Percentiles rank a stretch among this genome's conserved stretches.
These are phyloP conservation scores for Phalangium opilio DNA, from an alignment of 2,888 invertebrate species.

Conservation along the genomic window DNA sequence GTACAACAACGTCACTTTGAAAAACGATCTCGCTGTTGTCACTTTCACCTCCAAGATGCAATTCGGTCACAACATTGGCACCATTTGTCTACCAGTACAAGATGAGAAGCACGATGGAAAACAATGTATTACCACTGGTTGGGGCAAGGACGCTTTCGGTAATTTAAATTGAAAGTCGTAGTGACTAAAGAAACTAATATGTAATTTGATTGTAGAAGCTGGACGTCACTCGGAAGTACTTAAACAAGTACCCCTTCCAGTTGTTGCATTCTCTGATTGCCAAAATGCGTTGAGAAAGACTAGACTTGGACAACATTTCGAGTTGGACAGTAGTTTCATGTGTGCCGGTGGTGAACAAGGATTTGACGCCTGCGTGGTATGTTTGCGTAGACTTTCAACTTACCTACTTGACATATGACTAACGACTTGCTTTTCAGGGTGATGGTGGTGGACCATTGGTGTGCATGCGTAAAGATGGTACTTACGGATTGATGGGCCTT, in stretches of 20 bases:
- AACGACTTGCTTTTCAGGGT: constrained; percentile 22
- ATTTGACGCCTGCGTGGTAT: too few species aligned
- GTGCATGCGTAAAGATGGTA: constrained; percentile 23
- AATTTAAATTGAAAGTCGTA: too few species aligned
- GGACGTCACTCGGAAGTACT: too few species aligned
- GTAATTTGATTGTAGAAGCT: too few species aligned
- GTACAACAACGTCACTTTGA: constrained; percentile 9
- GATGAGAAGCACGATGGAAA: constrained; percentile 25
- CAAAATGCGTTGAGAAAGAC: constrained; percentile 1
- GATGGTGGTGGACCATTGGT: constrained; percentile 30
- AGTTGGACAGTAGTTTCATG: constrained; percentile 3
- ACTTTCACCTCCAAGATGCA: constrained; percentile 6
- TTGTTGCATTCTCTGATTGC: not conserved
- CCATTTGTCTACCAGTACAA: constrained; percentile 13
- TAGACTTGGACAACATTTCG: constrained; percentile 1
- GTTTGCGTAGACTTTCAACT: not conserved
- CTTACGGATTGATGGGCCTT: constrained; percentile 23
- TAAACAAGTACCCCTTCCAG: too few species aligned
- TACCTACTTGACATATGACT: not conserved
- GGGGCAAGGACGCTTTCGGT: constrained; percentile 17
- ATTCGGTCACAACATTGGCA: constrained; percentile 12
- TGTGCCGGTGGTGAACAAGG: constrained; percentile 6
- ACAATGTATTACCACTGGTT: constrained; percentile 15
- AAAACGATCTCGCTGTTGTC: constrained; percentile 16
- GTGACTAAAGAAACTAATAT: too few species aligned